Percentiles rank a stretch among this genome's conserved stretches.
Evolutionary conservation across 2,113 vertebrate genomes (phyloP).

Genomic region (Chauna torquata): DNA sequence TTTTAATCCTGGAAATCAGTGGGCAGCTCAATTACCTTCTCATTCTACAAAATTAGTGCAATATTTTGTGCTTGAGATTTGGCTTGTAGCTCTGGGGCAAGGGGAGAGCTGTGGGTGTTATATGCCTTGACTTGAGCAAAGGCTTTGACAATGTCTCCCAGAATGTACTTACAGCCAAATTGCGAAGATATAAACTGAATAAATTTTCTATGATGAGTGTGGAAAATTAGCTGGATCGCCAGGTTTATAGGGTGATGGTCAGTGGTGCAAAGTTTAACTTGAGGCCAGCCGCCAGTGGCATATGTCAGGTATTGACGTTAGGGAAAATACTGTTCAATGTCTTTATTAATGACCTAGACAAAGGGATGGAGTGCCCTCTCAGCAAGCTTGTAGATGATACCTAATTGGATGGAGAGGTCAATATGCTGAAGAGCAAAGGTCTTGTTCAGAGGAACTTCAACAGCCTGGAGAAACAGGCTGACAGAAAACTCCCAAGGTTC

Average conservation of each 20-base stretch:
- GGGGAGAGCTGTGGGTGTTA: fast-evolving
- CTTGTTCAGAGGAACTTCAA: not conserved
- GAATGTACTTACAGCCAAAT: not conserved
- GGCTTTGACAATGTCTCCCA: not conserved
- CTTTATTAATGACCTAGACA: not conserved
- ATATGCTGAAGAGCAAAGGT: not conserved
- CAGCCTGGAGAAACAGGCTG: not conserved
- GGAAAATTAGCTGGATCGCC: not conserved
- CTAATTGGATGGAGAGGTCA: fast-evolving
- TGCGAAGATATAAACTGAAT: not conserved
- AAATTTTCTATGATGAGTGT: not conserved
- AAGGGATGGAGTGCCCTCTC: fast-evolving
- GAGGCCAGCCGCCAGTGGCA: not conserved
- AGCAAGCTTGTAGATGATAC: not conserved
- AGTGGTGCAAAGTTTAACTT: not conserved
- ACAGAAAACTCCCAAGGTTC: not conserved
- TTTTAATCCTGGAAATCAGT: not conserved
- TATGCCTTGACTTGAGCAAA: not conserved
- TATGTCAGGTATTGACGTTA: fast-evolving
- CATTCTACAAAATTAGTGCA: not conserved
- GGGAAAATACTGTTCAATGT: not conserved
- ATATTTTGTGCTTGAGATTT: not conserved
- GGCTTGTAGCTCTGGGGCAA: not conserved
- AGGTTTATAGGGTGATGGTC: not conserved
- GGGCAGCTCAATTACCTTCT: not conserved